phyloP scores from a whole-genome alignment of 2,113 vertebrate genomes.

The Chamaea fasciata region DNA sequence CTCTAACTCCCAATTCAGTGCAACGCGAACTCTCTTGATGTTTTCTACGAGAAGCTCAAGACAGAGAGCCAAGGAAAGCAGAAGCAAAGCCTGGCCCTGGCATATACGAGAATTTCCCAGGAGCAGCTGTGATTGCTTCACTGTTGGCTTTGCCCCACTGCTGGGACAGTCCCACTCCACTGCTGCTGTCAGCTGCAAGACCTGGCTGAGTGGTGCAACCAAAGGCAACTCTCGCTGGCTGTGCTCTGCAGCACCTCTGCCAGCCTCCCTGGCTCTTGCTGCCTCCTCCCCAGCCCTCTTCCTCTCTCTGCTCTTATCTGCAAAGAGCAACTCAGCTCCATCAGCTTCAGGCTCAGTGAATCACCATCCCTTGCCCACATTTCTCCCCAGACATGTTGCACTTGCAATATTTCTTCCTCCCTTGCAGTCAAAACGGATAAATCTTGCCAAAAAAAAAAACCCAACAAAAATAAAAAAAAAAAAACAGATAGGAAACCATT shows the following conservation, averaged over 20 bases:
- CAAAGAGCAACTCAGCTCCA: neutral
- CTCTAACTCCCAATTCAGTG: neutral
- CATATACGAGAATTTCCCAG: neutral
- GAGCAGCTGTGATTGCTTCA: neutral
- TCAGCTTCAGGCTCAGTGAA: neutral
- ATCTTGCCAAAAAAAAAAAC: no score
- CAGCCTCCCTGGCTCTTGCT: neutral
- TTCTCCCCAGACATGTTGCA: accelerated
- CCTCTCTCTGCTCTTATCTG: neutral
- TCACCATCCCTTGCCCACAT: neutral
- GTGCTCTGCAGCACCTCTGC: neutral
- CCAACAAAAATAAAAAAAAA: no score
- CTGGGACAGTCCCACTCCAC: neutral
- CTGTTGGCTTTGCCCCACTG: neutral
- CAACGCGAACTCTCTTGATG: neutral
- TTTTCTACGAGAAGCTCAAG: constrained; percentile 1
- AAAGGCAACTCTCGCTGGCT: neutral
- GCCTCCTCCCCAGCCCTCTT: neutral
- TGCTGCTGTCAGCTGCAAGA: neutral
- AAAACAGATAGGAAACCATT: neutral
- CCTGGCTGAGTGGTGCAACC: neutral
- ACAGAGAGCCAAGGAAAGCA: constrained; percentile 7
- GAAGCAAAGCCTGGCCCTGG: neutral
- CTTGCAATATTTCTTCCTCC: neutral
- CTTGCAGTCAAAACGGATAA: neutral